Evolutionary conservation across 2,888 invertebrate species (phyloP).

Genomic region (Itoplectis maculator): DNA sequence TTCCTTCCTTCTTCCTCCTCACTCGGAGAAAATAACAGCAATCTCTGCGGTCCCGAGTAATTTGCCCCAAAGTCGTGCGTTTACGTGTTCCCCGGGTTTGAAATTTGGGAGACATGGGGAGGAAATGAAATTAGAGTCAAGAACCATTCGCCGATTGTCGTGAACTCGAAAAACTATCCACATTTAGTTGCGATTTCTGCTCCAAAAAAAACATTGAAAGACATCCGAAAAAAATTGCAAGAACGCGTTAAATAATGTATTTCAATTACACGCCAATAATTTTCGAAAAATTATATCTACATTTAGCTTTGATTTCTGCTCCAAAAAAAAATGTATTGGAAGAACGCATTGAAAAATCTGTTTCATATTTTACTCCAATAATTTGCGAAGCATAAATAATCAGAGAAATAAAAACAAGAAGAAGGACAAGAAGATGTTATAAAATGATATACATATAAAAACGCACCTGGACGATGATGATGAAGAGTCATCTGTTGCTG

Average conservation of each 20-base stretch:
- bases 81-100: background rate
- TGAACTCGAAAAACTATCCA: no score
- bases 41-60: slow-evolving; percentile 1
- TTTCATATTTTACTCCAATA: background rate
- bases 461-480: slow-evolving; percentile 68
- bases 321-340: no score
- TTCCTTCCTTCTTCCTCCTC: background rate
- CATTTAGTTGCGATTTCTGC: no score
- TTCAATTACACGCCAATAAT: no score
- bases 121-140: background rate
- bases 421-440: background rate
- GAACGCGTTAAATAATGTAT: no score
- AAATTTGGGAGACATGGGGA: background rate
- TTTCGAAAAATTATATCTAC: no score
- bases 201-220: no score
- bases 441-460: background rate
- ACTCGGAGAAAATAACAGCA: slow-evolving; percentile 27
- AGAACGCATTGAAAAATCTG: no score
- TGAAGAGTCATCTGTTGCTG: slow-evolving; percentile 74
- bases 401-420: background rate
- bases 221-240: no score
- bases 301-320: no score
- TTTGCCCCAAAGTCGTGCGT: background rate
- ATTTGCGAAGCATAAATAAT: background rate
- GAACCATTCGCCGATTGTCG: background rate